Conservation (phyloP, 1,140 invertebrate species). For the Sinonovacula constricta region DNA sequence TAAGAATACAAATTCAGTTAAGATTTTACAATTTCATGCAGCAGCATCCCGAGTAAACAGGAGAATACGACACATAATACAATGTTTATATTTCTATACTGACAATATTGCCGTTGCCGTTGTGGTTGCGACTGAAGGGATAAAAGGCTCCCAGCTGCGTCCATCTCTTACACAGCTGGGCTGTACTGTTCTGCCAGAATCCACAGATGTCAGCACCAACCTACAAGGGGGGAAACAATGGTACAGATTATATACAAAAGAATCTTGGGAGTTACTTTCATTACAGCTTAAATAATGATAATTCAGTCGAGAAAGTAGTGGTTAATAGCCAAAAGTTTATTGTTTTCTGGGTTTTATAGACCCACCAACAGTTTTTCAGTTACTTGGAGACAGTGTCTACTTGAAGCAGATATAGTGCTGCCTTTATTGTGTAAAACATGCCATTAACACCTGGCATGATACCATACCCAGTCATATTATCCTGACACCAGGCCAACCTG, state of each 20-base stretch:
- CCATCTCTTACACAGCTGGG: constrained; percentile 81
- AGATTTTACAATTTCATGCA: no score
- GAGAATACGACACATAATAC: no score
- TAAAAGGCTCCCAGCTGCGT: constrained; percentile 82
- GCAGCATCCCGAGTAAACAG: no score
- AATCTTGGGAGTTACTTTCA: not conserved
- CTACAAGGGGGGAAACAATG: constrained; percentile 68
- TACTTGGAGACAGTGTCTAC: not conserved
- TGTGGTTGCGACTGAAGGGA: constrained; percentile 77
- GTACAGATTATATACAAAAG: not conserved
- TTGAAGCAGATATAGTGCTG: not conserved
- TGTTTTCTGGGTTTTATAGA: not conserved
- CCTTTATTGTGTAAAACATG: not conserved
- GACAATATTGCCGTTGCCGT: no score
- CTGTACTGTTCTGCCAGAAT: constrained; percentile 88
- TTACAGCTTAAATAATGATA: not conserved
- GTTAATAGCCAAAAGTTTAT: not conserved
- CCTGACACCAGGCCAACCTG: not conserved
- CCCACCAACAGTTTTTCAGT: not conserved
- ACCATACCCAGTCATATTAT: not conserved
- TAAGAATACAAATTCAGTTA: no score
- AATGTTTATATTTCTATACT: no score
- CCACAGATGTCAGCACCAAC: constrained; percentile 95
- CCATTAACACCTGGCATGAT: not conserved
- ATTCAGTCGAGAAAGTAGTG: not conserved